A percentile compares a stretch with the other conserved stretches of the same genome.
phyloP scores from a whole-genome alignment of 2,888 invertebrate species.

The Perizoma affinitatum region DNA sequence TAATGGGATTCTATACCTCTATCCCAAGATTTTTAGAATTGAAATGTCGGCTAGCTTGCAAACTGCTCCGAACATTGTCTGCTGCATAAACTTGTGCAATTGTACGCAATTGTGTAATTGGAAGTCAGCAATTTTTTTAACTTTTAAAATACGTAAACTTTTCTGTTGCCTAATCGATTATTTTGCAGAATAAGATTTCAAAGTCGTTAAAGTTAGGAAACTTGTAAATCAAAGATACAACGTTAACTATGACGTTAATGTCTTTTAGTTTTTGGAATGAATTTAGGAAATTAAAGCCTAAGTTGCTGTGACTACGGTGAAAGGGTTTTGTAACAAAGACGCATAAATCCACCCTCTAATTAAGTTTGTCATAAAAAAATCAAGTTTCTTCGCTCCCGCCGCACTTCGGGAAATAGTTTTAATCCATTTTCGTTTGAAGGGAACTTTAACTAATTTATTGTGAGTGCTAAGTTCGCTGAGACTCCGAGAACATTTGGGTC shows the following conservation, averaged over 20 bases:
- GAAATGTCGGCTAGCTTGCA: slow-evolving; percentile 54
- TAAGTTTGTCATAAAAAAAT: slow-evolving; percentile 83
- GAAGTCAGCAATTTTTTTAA: slow-evolving; percentile 41
- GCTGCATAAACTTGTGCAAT: slow-evolving; percentile 48
- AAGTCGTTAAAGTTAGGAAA: slow-evolving; percentile 13
- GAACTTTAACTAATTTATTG: slow-evolving; percentile 79
- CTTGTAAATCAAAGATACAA: slow-evolving; percentile 19
- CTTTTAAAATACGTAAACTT: slow-evolving; percentile 34
- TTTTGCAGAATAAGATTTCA: slow-evolving; percentile 27
- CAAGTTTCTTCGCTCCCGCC: slow-evolving; percentile 73
- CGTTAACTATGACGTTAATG: slow-evolving; percentile 40
- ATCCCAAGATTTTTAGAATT: slow-evolving; percentile 52
- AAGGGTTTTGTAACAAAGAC: slow-evolving; percentile 61
- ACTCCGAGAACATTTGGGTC: slow-evolving; percentile 55
- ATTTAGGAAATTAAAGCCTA: slow-evolving; percentile 57
- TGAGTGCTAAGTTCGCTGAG: slow-evolving; percentile 77
- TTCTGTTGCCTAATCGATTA: slow-evolving; percentile 20
- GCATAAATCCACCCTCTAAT: slow-evolving; percentile 76
- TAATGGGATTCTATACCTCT: slow-evolving; percentile 65
- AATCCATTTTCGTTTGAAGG: slow-evolving; percentile 80
- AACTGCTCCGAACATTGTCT: slow-evolving; percentile 54
- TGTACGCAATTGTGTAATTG: slow-evolving; percentile 36
- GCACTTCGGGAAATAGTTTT: slow-evolving; percentile 77
- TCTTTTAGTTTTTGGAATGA: slow-evolving; percentile 53
- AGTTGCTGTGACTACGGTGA: slow-evolving; percentile 51